A percentile compares a stretch with the other conserved stretches of the same genome.
phyloP scores from a whole-genome alignment of 2,113 vertebrate species.

The Pterocles orientalis region DNA sequence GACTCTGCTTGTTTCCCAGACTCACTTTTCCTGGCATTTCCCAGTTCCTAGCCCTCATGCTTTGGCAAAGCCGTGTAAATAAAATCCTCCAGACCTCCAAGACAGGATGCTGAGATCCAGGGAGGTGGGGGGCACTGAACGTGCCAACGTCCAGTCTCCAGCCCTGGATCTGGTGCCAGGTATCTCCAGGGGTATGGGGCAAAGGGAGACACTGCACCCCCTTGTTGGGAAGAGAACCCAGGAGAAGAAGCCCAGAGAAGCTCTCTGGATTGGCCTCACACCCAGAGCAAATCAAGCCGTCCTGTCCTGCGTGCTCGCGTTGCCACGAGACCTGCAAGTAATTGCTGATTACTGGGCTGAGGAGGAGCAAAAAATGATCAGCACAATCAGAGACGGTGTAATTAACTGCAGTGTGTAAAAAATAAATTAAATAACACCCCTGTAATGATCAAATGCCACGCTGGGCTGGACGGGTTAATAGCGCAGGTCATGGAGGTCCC shows the following conservation, averaged over 20 bases:
- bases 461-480: neutral
- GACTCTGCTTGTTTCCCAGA: neutral
- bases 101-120: neutral
- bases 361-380: neutral
- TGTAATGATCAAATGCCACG: neutral
- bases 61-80: fast-evolving
- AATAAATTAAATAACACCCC: neutral
- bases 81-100: neutral
- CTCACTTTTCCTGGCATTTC: neutral
- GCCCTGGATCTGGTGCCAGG: neutral
- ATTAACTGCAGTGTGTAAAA: neutral
- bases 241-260: fast-evolving
- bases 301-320: fast-evolving
- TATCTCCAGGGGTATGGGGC: fast-evolving
- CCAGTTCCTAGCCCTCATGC: fast-evolving
- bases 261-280: neutral
- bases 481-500: fast-evolving
- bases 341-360: neutral
- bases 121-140: fast-evolving
- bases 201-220: fast-evolving
- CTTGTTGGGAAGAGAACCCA: fast-evolving
- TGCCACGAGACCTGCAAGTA: neutral
- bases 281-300: fast-evolving
- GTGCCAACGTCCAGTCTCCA: too few species aligned
- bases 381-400: neutral